phyloP scores from a whole-genome alignment of 2,888 invertebrate genomes.

The Furcula furcula region DNA sequence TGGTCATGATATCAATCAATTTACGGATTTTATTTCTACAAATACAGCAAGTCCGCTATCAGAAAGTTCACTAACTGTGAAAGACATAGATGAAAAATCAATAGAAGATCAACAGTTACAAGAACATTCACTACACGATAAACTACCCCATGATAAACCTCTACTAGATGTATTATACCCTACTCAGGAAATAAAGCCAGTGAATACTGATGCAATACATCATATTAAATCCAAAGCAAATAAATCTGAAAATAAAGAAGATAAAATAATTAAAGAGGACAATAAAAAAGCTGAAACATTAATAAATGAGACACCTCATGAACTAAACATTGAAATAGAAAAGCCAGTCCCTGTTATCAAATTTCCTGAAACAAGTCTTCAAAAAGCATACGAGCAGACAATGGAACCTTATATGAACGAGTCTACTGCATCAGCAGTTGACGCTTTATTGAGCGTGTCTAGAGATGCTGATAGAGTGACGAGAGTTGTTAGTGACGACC shows the following conservation, averaged over 20 bases:
- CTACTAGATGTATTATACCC: conserved; percentile 52
- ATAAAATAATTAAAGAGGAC: background rate
- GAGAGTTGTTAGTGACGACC: conserved; percentile 62
- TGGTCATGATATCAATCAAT: conserved; percentile 21
- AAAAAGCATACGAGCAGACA: conserved; percentile 31
- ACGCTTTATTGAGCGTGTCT: conserved; percentile 69
- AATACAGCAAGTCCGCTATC: conserved; percentile 13
- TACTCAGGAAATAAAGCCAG: conserved; percentile 58
- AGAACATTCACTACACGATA: conserved; percentile 8
- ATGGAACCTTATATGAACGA: conserved; percentile 58
- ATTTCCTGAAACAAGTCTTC: conserved; percentile 19
- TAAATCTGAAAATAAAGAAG: conserved; percentile 13
- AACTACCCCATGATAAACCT: conserved; percentile 10
- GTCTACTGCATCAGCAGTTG: conserved; percentile 72
- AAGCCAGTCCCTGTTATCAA: conserved; percentile 14
- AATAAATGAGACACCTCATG: conserved; percentile 5
- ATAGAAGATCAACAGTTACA: conserved; percentile 16
- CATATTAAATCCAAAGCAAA: conserved; percentile 17
- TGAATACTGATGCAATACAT: conserved; percentile 34
- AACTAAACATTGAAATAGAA: background rate
- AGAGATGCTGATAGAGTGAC: conserved; percentile 70
- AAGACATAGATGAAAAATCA: conserved; percentile 15
- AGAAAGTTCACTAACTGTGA: conserved; percentile 14
- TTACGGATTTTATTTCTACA: conserved; percentile 20
- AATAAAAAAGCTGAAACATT: background rate